These are phyloP conservation scores for Dynastes tityus DNA, from an alignment of 2,888 invertebrate genomes.

Conservation along the genomic window DNA sequence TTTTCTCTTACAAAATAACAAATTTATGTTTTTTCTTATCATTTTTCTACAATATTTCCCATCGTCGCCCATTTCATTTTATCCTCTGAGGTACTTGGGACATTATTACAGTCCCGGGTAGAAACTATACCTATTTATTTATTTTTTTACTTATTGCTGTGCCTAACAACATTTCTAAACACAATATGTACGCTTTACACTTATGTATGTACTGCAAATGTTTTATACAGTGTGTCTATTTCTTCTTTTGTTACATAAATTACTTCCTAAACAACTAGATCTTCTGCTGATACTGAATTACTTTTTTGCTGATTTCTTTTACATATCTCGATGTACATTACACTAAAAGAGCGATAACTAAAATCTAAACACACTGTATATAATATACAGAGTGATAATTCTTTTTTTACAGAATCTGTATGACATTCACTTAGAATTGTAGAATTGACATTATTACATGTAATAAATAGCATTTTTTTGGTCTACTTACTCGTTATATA, in stretches of 20 bases:
- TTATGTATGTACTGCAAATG: neutral
- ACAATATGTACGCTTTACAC: slow-evolving; percentile 31
- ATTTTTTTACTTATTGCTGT: slow-evolving; percentile 35
- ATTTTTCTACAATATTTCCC: slow-evolving; percentile 3
- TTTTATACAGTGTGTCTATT: slow-evolving; percentile 26
- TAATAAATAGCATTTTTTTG: neutral
- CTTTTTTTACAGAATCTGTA: neutral
- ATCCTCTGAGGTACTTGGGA: slow-evolving; percentile 30
- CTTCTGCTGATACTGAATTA: no score
- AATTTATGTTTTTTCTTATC: slow-evolving; percentile 27
- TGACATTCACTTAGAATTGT: neutral
- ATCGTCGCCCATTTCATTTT: slow-evolving; percentile 37
- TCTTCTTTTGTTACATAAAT: neutral
- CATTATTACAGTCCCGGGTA: slow-evolving; percentile 25
- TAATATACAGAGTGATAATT: slow-evolving; percentile 45
- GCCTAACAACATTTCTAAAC: slow-evolving; percentile 40
- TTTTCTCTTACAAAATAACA: slow-evolving; percentile 39
- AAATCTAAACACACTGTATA: slow-evolving; percentile 42
- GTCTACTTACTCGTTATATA: neutral
- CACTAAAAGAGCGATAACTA: slow-evolving; percentile 42
- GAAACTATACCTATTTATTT: neutral
- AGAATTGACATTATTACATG: slow-evolving; percentile 7
- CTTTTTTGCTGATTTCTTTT: neutral
- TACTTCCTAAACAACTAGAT: no score
- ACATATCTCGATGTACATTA: slow-evolving; percentile 3